Evolutionary conservation across 2,113 vertebrate genomes (phyloP).

Genomic region (Ciconia boyciana): DNA sequence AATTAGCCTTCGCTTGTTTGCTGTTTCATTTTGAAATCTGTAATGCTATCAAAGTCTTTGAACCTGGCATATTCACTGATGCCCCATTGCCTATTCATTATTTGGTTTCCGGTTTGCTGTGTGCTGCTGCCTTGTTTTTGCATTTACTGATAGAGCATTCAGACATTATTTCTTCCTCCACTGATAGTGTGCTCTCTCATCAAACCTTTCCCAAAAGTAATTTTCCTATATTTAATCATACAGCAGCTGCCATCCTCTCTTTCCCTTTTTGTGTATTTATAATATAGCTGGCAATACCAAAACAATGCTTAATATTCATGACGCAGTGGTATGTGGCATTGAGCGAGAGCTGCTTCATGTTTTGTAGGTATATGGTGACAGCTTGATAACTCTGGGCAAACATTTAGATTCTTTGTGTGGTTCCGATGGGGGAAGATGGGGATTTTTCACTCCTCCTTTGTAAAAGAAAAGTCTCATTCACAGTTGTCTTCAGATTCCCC

Average conservation of each 20-base stretch:
- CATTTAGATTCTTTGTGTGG: not conserved
- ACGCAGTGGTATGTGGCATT: not conserved
- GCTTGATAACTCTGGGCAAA: not conserved
- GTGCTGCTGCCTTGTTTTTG: not conserved
- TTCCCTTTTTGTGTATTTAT: not conserved
- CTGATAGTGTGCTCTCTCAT: not conserved
- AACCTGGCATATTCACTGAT: not conserved
- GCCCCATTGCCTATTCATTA: not conserved
- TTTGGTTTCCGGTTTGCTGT: not conserved
- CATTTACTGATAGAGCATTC: not conserved
- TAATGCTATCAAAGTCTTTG: not conserved
- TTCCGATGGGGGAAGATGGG: not conserved
- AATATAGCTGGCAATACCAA: not conserved
- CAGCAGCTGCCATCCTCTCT: not conserved
- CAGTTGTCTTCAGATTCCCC: not conserved
- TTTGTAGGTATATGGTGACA: not conserved
- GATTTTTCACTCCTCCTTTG: not conserved
- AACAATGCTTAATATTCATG: conserved; percentile 16
- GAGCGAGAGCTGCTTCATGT: not conserved
- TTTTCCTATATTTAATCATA: conserved; percentile 5
- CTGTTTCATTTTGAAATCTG: not conserved
- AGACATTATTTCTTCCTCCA: not conserved
- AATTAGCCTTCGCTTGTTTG: not conserved
- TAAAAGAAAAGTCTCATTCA: not conserved
- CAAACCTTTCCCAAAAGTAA: not conserved